Percentiles rank a stretch among this genome's conserved stretches.
These are phyloP conservation scores for Pachyrhynchus sulphureomaculatus DNA, from an alignment of 1,140 invertebrate genomes.

Conservation along the genomic window DNA sequence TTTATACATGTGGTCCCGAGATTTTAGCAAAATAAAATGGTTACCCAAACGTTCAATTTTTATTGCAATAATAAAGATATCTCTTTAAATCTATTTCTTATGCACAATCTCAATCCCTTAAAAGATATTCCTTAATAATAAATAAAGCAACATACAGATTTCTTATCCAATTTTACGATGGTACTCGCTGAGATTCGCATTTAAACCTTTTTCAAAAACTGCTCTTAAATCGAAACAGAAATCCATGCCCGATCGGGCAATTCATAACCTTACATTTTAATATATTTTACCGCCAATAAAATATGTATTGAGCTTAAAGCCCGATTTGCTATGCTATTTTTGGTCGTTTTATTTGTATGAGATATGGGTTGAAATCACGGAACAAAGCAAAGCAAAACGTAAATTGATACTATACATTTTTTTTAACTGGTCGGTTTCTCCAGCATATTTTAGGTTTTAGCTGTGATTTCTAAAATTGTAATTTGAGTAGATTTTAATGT, in stretches of 20 bases:
- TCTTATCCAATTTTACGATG: not conserved
- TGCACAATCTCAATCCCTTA: too few relatives aligned
- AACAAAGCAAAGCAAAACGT: not conserved
- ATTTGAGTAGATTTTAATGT: too few relatives aligned
- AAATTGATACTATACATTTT: too few relatives aligned
- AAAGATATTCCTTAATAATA: slow-evolving; percentile 1
- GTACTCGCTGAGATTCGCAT: not conserved
- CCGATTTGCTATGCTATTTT: not conserved
- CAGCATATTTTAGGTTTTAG: too few relatives aligned
- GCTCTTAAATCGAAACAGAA: not conserved
- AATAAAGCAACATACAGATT: not conserved
- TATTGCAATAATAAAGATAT: too few relatives aligned
- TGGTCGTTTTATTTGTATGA: not conserved
- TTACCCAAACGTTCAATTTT: too few relatives aligned
- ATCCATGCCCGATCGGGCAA: not conserved
- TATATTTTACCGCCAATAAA: slow-evolving; percentile 1
- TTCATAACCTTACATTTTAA: not conserved
- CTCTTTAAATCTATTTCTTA: too few relatives aligned
- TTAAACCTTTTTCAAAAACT: not conserved
- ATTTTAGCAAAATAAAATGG: too few relatives aligned
- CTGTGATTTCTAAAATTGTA: too few relatives aligned
- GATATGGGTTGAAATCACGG: not conserved
- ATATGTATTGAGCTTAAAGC: slow-evolving; percentile 1
- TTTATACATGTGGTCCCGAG: too few relatives aligned
- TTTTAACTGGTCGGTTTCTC: too few relatives aligned